Evolutionary conservation across 2,113 vertebrate species (phyloP).

Genomic region (Galeopterus variegatus): DNA sequence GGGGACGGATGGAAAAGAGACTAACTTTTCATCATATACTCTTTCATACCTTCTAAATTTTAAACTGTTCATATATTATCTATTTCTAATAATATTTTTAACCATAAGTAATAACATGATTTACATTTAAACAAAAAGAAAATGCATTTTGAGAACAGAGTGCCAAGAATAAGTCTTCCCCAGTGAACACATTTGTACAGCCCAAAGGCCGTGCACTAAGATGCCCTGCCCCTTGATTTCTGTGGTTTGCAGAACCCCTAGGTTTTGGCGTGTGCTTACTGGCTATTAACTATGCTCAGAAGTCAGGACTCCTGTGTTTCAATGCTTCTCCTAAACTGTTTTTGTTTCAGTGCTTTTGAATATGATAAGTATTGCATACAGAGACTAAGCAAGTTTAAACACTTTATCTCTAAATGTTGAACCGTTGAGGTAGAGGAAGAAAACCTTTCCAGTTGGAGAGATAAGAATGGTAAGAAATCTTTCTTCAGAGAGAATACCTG

Average conservation of each 20-base stretch:
- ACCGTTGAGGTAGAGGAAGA: conserved; percentile 71
- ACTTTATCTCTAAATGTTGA: conserved; percentile 40
- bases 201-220: not conserved
- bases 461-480: conserved; percentile 69
- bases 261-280: not conserved
- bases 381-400: not conserved
- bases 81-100: conserved; percentile 9
- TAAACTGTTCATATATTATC: not conserved
- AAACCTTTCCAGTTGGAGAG: conserved; percentile 72
- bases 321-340: not conserved
- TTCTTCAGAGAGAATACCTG: conserved; percentile 76
- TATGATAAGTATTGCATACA: not conserved
- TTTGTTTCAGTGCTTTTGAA: not conserved
- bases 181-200: not conserved
- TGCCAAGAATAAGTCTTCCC: not conserved
- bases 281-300: not conserved
- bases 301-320: not conserved
- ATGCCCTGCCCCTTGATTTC: not conserved
- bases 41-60: not conserved
- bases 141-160: not conserved
- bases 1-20: not conserved
- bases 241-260: not conserved
- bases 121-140: conserved; percentile 37
- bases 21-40: not conserved
- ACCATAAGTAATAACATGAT: not conserved